Evolutionary conservation across 2,888 invertebrate genomes (phyloP).

Genomic region (Priocnemis perturbator): DNA sequence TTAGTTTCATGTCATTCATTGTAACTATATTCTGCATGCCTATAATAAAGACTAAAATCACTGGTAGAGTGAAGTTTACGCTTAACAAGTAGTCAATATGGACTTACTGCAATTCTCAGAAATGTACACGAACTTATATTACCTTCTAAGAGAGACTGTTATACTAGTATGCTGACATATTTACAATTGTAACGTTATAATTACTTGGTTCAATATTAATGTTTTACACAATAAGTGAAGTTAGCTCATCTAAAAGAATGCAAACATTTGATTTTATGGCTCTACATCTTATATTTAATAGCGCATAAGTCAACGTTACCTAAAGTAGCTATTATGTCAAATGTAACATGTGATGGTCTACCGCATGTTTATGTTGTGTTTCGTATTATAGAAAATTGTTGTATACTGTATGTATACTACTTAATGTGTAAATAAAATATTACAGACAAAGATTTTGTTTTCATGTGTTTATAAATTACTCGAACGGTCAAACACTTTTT

Average conservation of each 20-base stretch:
- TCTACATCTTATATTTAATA: conserved; percentile 9
- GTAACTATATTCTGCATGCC: no score
- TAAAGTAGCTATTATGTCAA: conserved; percentile 4
- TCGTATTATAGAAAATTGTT: background rate
- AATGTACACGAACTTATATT: no score
- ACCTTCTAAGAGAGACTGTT: no score
- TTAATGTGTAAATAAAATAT: background rate
- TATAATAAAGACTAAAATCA: no score
- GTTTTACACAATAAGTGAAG: background rate
- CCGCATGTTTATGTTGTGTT: background rate
- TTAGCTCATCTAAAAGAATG: background rate
- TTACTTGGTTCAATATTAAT: background rate
- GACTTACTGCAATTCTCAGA: no score
- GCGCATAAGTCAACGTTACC: background rate
- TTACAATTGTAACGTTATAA: background rate
- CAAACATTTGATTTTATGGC: no score
- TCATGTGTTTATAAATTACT: background rate
- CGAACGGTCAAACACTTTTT: background rate
- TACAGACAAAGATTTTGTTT: conserved; percentile 8
- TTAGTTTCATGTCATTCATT: no score
- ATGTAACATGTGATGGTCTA: conserved; percentile 1
- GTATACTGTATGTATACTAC: background rate
- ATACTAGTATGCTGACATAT: background rate
- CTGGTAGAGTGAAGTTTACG: no score
- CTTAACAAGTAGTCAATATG: no score